Base-by-base conservation (phyloP, 2,888 invertebrate species). In the Amphimallon solstitiale region DNA sequence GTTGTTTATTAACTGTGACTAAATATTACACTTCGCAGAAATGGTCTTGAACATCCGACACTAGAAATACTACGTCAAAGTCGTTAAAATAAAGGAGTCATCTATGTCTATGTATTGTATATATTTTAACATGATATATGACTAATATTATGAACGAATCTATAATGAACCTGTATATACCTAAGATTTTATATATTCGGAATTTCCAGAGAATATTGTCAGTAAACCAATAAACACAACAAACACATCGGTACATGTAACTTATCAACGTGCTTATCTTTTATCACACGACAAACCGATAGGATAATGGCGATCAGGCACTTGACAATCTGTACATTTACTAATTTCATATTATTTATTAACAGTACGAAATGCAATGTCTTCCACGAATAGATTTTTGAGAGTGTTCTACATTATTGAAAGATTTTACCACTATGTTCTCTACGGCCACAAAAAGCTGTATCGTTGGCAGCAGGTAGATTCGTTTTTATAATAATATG, bases 371-470 rank as follows among this genome's bases (percentile, higher is more conserved):
- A 43, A 17, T 23, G 23, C 9, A 17, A 56, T 59, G 56, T 29
- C 43, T 23, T 29, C 56, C 9, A 59, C 40, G 43, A 59, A 59
- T 43, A 43, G 43, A 7, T 43, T 49, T 40, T 51, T 61, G 15
- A 54, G 63, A 45, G 52, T 61, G 46, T 65, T 67, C 15, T 46
- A 52, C 48, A 43, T 67, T 17, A 49, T 68, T 4, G 59, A 46
- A 21, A 29, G 68, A 15, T 70, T 68, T 29, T 68, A 45, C 38
- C 66, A 68, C 43, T 70, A 67, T 45, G 60, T 68, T 3, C 21
- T 66, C 12, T 63, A 70, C 34, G 70, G 70, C 1, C 67, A 70
- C 35, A 70, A 70, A 46, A 63, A 43, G 38, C 48, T 70, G 17
- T 70, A 68, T 49, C 56, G 21, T n/a, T 59, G 56, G 56, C 43